Evolutionary conservation across 2,888 invertebrate genomes (phyloP).

Genomic region (Pandemis heparana): DNA sequence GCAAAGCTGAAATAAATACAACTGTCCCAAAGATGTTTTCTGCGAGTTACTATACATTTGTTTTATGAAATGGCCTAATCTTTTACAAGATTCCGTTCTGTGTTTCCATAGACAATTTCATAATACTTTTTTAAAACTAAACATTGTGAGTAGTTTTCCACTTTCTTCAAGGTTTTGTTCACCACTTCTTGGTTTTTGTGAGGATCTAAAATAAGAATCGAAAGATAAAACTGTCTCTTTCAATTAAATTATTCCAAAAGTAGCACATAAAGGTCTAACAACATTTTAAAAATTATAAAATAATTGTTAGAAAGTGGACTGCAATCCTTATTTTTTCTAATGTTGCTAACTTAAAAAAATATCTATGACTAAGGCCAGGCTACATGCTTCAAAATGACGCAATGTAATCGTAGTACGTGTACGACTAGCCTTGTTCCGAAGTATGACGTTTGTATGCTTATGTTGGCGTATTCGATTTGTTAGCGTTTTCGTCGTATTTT

Average conservation of each 20-base stretch:
- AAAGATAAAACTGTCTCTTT: background rate
- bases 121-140: slow-evolving; percentile 75
- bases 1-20: slow-evolving; percentile 86
- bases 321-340: slow-evolving; percentile 12
- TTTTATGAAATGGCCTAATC: slow-evolving; percentile 87
- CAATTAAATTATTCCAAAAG: background rate
- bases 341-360: slow-evolving; percentile 18
- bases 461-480: background rate
- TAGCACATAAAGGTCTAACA: slow-evolving; percentile 1
- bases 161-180: slow-evolving; percentile 59
- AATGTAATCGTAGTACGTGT: slow-evolving; percentile 8
- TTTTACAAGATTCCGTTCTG: slow-evolving; percentile 86
- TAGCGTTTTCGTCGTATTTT: background rate
- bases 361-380: slow-evolving; percentile 30
- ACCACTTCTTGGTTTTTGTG: slow-evolving; percentile 48
- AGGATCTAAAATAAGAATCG: background rate
- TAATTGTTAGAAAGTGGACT: background rate
- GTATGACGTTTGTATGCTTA: background rate
- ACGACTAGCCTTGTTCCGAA: background rate
- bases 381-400: slow-evolving; percentile 26
- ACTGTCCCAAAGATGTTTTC: slow-evolving; percentile 85
- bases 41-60: slow-evolving; percentile 86
- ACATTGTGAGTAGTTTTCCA: slow-evolving; percentile 69
- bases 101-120: slow-evolving; percentile 82
- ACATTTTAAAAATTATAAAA: background rate